phyloP scores from a whole-genome alignment of 2,888 invertebrate species.

The Ommatoiulus sabulosus region DNA sequence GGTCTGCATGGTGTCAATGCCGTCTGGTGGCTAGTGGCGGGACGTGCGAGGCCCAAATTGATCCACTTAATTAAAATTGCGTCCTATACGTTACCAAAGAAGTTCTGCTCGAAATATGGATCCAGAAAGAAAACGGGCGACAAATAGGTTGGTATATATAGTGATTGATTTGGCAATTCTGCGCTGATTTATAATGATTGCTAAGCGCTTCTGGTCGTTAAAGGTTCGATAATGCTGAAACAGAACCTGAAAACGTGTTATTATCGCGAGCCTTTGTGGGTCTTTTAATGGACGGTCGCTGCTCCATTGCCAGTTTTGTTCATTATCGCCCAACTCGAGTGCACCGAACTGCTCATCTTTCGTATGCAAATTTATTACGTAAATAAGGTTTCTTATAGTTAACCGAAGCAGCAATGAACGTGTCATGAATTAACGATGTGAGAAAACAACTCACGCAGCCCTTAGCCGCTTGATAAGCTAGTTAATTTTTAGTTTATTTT shows the following conservation, averaged over 20 bases:
- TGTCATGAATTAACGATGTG: not conserved
- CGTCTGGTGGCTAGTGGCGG: not conserved
- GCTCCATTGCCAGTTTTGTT: not conserved
- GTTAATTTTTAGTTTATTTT: not conserved
- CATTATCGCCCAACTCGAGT: not conserved
- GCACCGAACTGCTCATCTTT: not conserved
- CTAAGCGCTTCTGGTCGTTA: constrained; percentile 24
- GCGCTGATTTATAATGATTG: constrained; percentile 43
- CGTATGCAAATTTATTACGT: too few relatives aligned
- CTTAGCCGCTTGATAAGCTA: not conserved
- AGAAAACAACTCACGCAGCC: not conserved
- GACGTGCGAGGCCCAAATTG: not conserved
- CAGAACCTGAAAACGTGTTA: constrained; percentile 31
- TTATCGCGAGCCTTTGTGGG: not conserved
- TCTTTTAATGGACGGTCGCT: not conserved
- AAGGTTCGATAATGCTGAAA: constrained; percentile 31
- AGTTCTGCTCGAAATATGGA: not conserved
- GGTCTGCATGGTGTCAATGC: not conserved
- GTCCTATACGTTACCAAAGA: not conserved
- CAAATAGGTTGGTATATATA: not conserved
- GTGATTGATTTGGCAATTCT: not conserved
- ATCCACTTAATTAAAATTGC: not conserved
- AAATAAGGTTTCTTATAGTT: too few relatives aligned
- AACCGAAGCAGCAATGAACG: too few relatives aligned
- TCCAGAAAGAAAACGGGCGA: not conserved